Evolutionary conservation across 2,888 invertebrate species (phyloP).

Genomic region (Acleris literana): DNA sequence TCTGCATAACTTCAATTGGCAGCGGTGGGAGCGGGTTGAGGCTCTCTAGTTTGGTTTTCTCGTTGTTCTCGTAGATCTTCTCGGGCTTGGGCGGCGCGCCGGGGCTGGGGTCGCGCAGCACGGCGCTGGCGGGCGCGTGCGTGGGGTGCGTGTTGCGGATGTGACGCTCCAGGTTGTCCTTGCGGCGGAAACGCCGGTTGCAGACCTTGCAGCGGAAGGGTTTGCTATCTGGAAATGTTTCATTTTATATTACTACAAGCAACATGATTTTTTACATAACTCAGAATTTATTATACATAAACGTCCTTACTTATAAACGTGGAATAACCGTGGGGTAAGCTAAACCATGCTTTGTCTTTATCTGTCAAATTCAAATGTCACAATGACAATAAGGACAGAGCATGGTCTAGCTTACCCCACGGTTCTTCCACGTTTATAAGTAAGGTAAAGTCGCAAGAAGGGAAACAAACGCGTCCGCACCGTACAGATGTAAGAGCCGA

Average conservation of each 20-base stretch:
- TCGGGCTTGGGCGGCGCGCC: neutral
- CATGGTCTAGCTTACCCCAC: too few relatives aligned
- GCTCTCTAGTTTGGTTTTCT: conserved; percentile 62
- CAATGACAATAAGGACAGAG: too few relatives aligned
- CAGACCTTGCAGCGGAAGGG: conserved; percentile 89
- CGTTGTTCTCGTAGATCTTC: conserved; percentile 41
- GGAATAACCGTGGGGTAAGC: too few relatives aligned
- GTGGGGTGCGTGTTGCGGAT: conserved; percentile 89
- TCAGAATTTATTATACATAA: too few relatives aligned
- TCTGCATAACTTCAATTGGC: conserved; percentile 64
- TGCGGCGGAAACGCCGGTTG: conserved; percentile 87
- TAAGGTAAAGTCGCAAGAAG: too few relatives aligned
- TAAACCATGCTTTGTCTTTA: too few relatives aligned
- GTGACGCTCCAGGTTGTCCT: conserved; percentile 91
- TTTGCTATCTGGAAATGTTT: conserved; percentile 81
- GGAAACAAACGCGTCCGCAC: too few relatives aligned
- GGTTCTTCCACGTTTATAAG: too few relatives aligned
- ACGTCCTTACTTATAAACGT: too few relatives aligned
- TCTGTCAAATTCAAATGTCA: too few relatives aligned
- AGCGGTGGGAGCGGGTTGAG: conserved; percentile 70
- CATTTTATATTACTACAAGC: neutral
- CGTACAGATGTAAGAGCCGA: too few relatives aligned
- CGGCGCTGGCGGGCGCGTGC: conserved; percentile 59
- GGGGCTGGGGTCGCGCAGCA: conserved; percentile 57
- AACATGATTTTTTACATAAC: too few relatives aligned